Evolutionary conservation across 1,140 invertebrate species (phyloP).

Genomic region (Cephus cinctus): DNA sequence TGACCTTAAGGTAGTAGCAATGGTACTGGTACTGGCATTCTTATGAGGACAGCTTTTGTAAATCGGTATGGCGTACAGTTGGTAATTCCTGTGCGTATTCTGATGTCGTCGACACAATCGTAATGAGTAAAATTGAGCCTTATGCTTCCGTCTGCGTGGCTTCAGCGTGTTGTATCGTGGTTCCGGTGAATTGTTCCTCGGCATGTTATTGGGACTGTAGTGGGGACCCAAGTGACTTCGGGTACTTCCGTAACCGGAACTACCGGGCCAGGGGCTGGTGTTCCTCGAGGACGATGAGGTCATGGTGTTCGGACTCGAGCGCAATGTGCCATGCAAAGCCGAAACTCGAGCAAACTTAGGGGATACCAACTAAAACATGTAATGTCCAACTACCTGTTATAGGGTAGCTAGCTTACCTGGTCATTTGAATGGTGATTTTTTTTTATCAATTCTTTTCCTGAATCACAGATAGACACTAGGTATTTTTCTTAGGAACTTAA

Average conservation of each 20-base stretch:
- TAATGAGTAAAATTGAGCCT: conserved; percentile 50
- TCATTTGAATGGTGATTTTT: too few species aligned
- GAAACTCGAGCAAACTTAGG: conserved; percentile 51
- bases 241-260: conserved; percentile 64
- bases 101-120: conserved; percentile 41
- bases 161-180: conserved; percentile 47
- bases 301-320: conserved; percentile 39
- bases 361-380: conserved; percentile 54
- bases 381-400: too few species aligned
- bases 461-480: too few species aligned
- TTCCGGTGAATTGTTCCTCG: conserved; percentile 47
- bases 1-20: conserved; percentile 29
- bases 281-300: conserved; percentile 44
- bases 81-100: conserved; percentile 35
- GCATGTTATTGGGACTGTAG: conserved; percentile 47
- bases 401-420: too few species aligned
- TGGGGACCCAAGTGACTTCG: conserved; percentile 57
- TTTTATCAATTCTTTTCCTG: too few species aligned
- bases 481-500: too few species aligned
- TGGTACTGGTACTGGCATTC: conserved; percentile 30
- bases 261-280: conserved; percentile 47
- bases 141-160: conserved; percentile 43
- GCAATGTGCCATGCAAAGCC: conserved; percentile 52
- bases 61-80: conserved; percentile 52
- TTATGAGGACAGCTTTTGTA: conserved; percentile 47